These are phyloP conservation scores for Pegoplata infirma DNA, from an alignment of 2,888 invertebrate species.

Conservation along the genomic window DNA sequence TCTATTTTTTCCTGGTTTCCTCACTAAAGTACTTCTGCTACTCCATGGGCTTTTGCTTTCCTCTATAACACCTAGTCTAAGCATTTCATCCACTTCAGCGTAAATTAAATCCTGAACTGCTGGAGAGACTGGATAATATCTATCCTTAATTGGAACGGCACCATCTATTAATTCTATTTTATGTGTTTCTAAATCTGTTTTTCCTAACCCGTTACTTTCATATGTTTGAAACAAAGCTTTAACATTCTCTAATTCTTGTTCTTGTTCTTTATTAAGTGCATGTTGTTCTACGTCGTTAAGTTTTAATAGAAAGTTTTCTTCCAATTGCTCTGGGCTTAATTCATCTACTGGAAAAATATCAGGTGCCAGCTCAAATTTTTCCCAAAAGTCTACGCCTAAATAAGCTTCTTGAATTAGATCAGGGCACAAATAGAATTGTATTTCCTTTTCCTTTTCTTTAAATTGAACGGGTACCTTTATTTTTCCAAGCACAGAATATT, in stretches of 20 bases:
- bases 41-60: too few species aligned
- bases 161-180: constrained; percentile 43
- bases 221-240: not conserved
- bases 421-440: too few species aligned
- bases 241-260: not conserved
- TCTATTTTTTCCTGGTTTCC: too few species aligned
- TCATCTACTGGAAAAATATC: not conserved
- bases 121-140: constrained; percentile 55
- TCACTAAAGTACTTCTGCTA: too few species aligned
- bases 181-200: constrained; percentile 25
- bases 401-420: constrained; percentile 32
- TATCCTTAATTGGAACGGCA: constrained; percentile 64
- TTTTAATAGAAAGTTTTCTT: not conserved
- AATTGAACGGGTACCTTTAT: not conserved
- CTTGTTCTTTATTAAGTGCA: not conserved
- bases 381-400: constrained; percentile 55
- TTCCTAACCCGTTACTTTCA: not conserved
- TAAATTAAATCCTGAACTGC: not conserved
- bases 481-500: constrained; percentile 16
- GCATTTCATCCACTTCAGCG: too few species aligned
- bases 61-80: too few species aligned
- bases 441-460: not conserved
- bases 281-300: not conserved
- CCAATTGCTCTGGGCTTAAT: not conserved
- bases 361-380: constrained; percentile 29